Evolutionary conservation across 2,113 vertebrate genomes (phyloP).

Genomic region (Chlorodrepanis virens): DNA sequence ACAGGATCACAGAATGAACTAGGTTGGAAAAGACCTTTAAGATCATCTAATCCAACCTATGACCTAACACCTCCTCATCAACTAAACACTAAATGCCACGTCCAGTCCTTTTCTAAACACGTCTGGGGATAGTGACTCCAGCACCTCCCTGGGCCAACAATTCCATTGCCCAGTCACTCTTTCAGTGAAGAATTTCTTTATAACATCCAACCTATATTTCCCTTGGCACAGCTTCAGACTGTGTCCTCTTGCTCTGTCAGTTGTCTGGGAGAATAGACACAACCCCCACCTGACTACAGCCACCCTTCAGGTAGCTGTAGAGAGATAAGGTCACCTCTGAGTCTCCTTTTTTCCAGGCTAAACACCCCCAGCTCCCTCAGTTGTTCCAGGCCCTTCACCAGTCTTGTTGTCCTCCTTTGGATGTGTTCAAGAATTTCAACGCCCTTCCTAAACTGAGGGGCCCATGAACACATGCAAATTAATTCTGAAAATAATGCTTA

Average conservation of each 20-base stretch:
- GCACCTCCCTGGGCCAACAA: rapidly evolving
- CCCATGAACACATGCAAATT: neutral
- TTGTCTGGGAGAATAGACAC: neutral
- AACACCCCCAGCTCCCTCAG: neutral
- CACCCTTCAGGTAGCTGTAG: too few relatives aligned
- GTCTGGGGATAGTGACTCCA: neutral
- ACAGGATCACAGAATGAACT: neutral
- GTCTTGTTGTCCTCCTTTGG: neutral
- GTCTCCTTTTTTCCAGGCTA: neutral
- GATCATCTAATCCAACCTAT: neutral
- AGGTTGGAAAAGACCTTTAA: neutral
- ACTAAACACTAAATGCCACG: rapidly evolving
- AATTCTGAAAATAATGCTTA: neutral
- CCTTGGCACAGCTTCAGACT: neutral
- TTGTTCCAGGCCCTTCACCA: neutral
- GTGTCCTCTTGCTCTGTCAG: neutral
- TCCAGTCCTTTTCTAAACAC: neutral
- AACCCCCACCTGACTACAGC: neutral
- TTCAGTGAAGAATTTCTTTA: neutral
- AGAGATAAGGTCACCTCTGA: neutral
- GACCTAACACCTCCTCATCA: neutral
- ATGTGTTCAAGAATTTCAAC: rapidly evolving
- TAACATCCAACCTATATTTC: neutral
- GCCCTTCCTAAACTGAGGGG: neutral
- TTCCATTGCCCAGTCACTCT: neutral